Conservation (phyloP, 1,140 invertebrate genomes). For the Gonioctena quinquepunctata region DNA sequence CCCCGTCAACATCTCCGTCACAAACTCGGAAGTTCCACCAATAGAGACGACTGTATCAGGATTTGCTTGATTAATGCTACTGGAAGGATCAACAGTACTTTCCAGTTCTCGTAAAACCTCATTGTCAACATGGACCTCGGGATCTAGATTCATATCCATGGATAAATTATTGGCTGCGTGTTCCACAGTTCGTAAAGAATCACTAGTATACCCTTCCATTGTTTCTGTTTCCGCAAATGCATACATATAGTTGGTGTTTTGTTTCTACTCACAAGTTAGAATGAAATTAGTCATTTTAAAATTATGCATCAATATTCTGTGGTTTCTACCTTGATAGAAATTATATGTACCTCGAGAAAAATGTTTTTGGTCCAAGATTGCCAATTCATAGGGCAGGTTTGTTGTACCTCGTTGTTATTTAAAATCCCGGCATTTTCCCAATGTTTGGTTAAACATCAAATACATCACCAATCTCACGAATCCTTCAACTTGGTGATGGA, state of each 20-base stretch:
- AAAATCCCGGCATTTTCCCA: slow-evolving; percentile 37
- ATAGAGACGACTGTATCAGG: neutral
- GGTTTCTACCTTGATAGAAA: slow-evolving; percentile 1
- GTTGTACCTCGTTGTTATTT: slow-evolving; percentile 2
- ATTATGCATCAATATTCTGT: neutral
- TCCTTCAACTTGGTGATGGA: neutral
- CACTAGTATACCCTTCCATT: slow-evolving; percentile 11
- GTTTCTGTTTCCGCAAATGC: neutral
- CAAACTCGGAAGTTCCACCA: neutral
- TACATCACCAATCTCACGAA: slow-evolving; percentile 6
- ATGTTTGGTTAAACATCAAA: slow-evolving; percentile 35
- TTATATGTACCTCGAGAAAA: neutral
- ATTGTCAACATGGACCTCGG: neutral
- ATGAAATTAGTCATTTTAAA: neutral
- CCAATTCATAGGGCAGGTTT: neutral
- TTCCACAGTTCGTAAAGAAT: neutral
- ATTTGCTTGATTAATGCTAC: neutral
- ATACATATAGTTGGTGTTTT: neutral
- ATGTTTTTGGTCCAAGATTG: neutral
- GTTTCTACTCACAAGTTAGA: neutral
- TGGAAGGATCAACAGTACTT: neutral
- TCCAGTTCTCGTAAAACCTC: neutral
- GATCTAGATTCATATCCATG: neutral
- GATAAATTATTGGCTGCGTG: neutral
- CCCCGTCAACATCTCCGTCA: neutral